Base-by-base conservation (phyloP, 2,888 invertebrate genomes). In the Eristalis tenax region DNA sequence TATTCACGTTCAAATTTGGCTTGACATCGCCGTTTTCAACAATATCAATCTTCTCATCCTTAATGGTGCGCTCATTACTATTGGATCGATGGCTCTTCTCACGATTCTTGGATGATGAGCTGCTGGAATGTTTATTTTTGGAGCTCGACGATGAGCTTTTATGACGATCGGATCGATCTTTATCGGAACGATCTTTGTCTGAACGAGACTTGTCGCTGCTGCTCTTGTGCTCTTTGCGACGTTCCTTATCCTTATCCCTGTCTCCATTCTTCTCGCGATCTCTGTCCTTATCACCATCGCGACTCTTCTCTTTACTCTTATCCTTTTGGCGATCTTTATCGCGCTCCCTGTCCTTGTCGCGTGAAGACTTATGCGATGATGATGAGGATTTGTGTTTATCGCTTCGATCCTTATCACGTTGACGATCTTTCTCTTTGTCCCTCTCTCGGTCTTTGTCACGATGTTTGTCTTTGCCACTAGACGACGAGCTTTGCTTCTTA, bases 401-500 rank as follows among this genome's bases (percentile, higher is more conserved):
- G 89, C 91, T 93, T 43, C 93, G 93, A 89, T 93, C 94, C 75
- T 94, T 92, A 66, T 91, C 91, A 26, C 91, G 50, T 8, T 50
- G 50, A 1, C 50, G 91, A 64, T 92, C 91, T 87, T 91, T 91
- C 88, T 92, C 91, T 86, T 93, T 93, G 70, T 93, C 92, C 88
- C 91, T 93, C 89, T 93, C 90, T 40, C 92, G 91, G 13, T 87
- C 87, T 73, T 87, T 87, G n/a, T 87, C 86, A 6, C 90, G 89
- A 84, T 92, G 90, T 82, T 91, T 92, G 69, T 90, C 89, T 64
- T 89, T 89, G 84, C 91, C 89, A 64, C 86, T 91, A 90, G 94
- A 94, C 11, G 94, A 94, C 40, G 94, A 95, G 93, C 92, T 94
- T 94, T 89, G 86, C 35, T 77, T 94, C 26, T 90, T 91, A 68